Base-by-base conservation (phyloP, 53 echinoderm and acorn worm genomes). In the Actinopyga echinites region DNA sequence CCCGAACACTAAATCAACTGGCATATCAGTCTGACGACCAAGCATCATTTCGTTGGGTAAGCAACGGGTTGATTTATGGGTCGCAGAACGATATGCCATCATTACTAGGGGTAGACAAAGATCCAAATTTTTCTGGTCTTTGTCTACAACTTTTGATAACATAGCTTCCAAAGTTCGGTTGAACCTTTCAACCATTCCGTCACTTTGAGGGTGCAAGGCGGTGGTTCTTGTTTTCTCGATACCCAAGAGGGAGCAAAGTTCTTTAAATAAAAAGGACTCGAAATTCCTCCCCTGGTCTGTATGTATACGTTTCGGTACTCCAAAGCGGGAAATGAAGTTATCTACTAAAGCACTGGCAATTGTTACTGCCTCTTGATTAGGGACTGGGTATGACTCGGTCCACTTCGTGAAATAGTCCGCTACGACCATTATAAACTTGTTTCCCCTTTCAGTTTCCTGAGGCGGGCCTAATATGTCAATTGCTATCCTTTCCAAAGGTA, bases 371-470 rank as follows among this genome's bases (percentile, higher is more conserved):
- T 75, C 75, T 33, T 85, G 58, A 30, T 75, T 57, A 8, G 79
- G 79, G 11, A 79, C 31, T 7, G 86, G 1, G 43, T 79, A 79
- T 4, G 86, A 62, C 32, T 86, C 86, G 30, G 64, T 79, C 86
- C 86, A 86, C 25, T 86, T 86, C 10, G 79, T 79, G 29, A 86
- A 86, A 79, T 79, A 79, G 79, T 86, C 86, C 7, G 56, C 79
- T 25, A 79, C 79, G 6, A 86, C 79, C 30, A 86, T 44, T 1
- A 79, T 79, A 40, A 69, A 83, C 32, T 29, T 40, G 71, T 83
- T 84, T 1, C 71, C 84, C 9, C 32, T 6, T 17, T 84, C 56
- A 1, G 84, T 69, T 5, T 30, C 40, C 6, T 69, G 84, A 21
- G 69, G 45, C 12, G 69, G 69, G 12, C 71, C 84, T 20, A 71